Conservation (phyloP, 1,140 invertebrate species). For the Pseudomyrmex sp. region DNA sequence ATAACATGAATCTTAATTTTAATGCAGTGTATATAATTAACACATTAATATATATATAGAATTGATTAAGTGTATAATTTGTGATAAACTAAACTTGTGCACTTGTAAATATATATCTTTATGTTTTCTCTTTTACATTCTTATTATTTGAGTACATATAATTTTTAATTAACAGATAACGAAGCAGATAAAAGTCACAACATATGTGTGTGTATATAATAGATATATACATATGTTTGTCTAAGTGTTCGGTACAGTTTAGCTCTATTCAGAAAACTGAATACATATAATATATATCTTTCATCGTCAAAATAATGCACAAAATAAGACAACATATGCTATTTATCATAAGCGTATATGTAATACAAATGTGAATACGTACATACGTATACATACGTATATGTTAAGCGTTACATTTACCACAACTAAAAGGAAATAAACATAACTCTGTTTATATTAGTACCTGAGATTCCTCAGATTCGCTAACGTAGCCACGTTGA, state of each 20-base stretch:
- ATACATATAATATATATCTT: not conserved
- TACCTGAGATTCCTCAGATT: conserved; percentile 83
- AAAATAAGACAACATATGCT: conserved; percentile 28
- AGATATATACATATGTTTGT: conserved; percentile 1
- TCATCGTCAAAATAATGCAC: conserved; percentile 6
- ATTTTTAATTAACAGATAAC: conserved; percentile 7
- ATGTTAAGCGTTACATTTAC: conserved; percentile 32
- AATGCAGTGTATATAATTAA: not conserved
- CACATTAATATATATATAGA: not conserved
- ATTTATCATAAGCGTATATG: conserved; percentile 38
- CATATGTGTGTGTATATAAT: not conserved
- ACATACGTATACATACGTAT: not conserved
- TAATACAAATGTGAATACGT: not conserved
- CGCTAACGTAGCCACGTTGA: conserved; percentile 79
- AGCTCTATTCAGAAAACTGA: conserved; percentile 18
- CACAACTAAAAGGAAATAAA: conserved; percentile 55
- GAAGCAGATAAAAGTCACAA: not conserved
- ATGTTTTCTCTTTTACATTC: no score
- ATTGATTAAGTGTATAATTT: conserved; percentile 5
- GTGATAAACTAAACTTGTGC: not conserved
- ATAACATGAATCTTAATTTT: conserved; percentile 19
- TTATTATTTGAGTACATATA: not conserved
- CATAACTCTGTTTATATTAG: conserved; percentile 62
- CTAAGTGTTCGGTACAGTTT: not conserved
- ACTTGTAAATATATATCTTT: no score